Evolutionary conservation across 2,888 invertebrate species (phyloP), one percentile per base, ranked within the genome.

Genomic region (Caenorhabditis parvicauda): DNA sequence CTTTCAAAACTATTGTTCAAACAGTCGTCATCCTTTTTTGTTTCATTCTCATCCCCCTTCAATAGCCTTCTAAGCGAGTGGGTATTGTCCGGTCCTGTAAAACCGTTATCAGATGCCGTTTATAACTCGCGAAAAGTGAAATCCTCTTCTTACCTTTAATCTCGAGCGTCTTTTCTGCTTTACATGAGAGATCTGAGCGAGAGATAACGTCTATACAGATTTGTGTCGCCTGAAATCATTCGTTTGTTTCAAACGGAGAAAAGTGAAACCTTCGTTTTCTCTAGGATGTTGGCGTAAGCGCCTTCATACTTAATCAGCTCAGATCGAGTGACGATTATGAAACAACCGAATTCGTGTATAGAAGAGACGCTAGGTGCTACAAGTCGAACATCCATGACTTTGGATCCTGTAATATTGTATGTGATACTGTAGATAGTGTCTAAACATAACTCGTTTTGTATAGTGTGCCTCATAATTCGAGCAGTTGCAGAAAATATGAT

Each of bases 251-350:
- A 27, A 25, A n/a, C n/a, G n/a, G n/a, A n/a, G n/a, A n/a, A n/a
- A n/a, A n/a, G n/a, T n/a, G n/a, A n/a, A n/a, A 68, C 69, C 55
- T 73, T 75, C 0, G 72, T 70, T 35, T 59, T 65, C 44, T 75
- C 76, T 37, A 71, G 35, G 29, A 75, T 67, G 19, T 64, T 70
- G 12, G 70, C 60, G 19, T 67, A 39, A 1, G 53, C 52, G 22
- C 76, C 76, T 43, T 73, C 68, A 53, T 70, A 74, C 28, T 73
- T 61, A n/a, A 74, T 46, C 2, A 77, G 47, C 21, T 64, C 54
- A 19, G 64, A 52, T 3, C 59, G 63, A 22, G 69, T 67, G 9
- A 77, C 64, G 17, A 76, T 58, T 17, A 77, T 48, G 46, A 67
- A 77, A 17, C 66, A 67, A 6, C 63, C 74, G 7, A 50, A 7